Base-by-base conservation (phyloP, 1,140 invertebrate genomes). In the Drosophila ohnishii region DNA sequence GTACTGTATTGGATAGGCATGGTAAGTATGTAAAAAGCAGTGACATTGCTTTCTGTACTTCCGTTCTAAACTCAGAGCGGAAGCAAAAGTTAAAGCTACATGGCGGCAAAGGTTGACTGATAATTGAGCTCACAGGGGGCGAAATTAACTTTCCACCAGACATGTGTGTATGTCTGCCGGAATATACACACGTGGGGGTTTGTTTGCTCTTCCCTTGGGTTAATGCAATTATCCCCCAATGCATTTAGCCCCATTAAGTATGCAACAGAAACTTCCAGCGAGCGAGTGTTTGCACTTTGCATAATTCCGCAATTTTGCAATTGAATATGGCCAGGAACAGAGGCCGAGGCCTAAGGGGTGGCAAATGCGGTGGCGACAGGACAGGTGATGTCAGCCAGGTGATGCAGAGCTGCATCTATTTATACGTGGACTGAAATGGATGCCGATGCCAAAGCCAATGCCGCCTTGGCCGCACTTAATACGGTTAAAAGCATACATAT, bases 191-290 rank as follows among this genome's bases (percentile, higher is more conserved):
- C 50, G 16, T 61, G 71, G 42, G 42, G 53, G 65, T 16, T 60
- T 48, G 64, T 69, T 62, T 55, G 35, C 47, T 30, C 56, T 58
- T 50, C 42, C 47, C 76, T 32, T 10, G 69, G 35, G 53, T 40
- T 71, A 90, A 90, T 90, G 74, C 79, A 90, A 90, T 90, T 90
- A 90, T 75, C 79, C 48, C 61, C 57, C 76, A 64, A 72, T 82
- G 76, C 78, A 88, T 84, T 77, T 88, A 81, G 71, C 67, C 79
- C 86, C 56, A 90, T 90, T 90, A 87, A 74, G 78, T 83, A 90
- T 90, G 86, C 86, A 90, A 86, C 74, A 78, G 66, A 83, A 86
- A 70, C 65, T 65, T 69, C 19, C 45, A 64, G 60, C 37, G 60
- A 19, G 62, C 42, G 66, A 71, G 84, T 90, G 77, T 86, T 90